Evolutionary conservation across 2,888 invertebrate genomes (phyloP).

Genomic region (Xanthia togata): DNA sequence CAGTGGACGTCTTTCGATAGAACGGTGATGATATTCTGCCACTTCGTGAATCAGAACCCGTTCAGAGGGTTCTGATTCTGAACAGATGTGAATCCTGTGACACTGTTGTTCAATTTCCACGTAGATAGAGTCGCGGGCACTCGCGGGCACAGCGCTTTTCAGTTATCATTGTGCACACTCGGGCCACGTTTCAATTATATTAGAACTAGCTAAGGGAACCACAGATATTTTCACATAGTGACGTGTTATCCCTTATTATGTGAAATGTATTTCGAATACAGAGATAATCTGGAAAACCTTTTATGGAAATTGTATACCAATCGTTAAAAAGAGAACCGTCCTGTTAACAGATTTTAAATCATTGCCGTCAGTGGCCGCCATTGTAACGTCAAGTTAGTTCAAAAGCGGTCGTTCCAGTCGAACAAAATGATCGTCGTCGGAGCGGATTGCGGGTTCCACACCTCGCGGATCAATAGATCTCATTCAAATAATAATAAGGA

Average conservation of each 20-base stretch:
- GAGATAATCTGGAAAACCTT: constrained; percentile 88
- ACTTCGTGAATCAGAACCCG: neutral
- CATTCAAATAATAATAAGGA: constrained; percentile 90
- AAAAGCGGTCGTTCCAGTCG: constrained; percentile 89
- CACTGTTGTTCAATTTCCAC: neutral
- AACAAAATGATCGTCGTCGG: constrained; percentile 89
- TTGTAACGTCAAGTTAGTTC: constrained; percentile 90
- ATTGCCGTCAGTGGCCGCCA: constrained; percentile 88
- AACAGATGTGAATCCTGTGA: neutral
- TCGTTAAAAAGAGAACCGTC: constrained; percentile 90
- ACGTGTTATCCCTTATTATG: constrained; percentile 83
- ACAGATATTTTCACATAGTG: constrained; percentile 67
- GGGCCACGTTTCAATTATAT: constrained; percentile 61
- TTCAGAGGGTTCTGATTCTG: neutral
- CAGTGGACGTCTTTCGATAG: neutral
- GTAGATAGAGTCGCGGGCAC: neutral
- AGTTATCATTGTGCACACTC: constrained; percentile 74
- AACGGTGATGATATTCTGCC: neutral
- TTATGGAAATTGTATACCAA: constrained; percentile 90
- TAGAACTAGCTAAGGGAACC: constrained; percentile 59
- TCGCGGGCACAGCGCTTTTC: neutral
- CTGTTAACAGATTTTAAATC: constrained; percentile 91
- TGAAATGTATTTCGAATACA: constrained; percentile 81
- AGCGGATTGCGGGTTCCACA: constrained; percentile 87
- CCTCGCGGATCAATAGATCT: constrained; percentile 90